Percentiles rank a stretch among this genome's conserved stretches.
These are phyloP conservation scores for Aeoliscus strigatus DNA, from an alignment of 2,797 vertebrate species.

Conservation along the genomic window DNA sequence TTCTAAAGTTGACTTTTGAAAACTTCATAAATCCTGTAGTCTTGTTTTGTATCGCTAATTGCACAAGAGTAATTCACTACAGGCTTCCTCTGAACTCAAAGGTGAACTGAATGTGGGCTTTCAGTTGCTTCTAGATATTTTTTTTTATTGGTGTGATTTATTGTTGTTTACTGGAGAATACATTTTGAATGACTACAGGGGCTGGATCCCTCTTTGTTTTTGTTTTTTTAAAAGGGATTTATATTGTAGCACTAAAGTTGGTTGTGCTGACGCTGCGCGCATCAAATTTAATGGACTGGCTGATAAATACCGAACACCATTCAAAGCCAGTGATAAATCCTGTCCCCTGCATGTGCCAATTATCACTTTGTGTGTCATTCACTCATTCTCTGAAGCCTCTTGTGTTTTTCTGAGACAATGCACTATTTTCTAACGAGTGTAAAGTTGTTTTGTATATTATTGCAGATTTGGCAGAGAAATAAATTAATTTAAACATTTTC, in stretches of 20 bases:
- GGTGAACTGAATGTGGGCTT: slow-evolving; percentile 24
- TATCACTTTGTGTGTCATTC: slow-evolving; percentile 33
- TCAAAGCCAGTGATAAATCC: slow-evolving; percentile 27
- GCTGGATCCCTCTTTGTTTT: slow-evolving; percentile 60
- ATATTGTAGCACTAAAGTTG: slow-evolving; percentile 8
- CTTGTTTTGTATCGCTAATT: slow-evolving; percentile 38
- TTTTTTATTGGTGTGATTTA: slow-evolving; percentile 13
- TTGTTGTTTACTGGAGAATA: slow-evolving; percentile 15
- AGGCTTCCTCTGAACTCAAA: slow-evolving; percentile 36
- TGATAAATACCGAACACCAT: slow-evolving; percentile 45
- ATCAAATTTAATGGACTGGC: slow-evolving; percentile 27
- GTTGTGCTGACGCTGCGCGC: slow-evolving; percentile 21
- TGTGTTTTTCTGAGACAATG: slow-evolving; percentile 44
- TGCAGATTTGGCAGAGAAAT: slow-evolving; percentile 21
- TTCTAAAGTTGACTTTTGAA: slow-evolving; percentile 9
- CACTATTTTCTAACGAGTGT: slow-evolving; percentile 54
- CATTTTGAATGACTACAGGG: slow-evolving; percentile 41
- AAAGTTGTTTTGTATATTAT: slow-evolving; percentile 24
- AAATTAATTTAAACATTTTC: slow-evolving; percentile 49
- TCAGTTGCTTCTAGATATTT: slow-evolving; percentile 17
- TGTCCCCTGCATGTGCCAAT: slow-evolving; percentile 62
- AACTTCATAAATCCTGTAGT: slow-evolving; percentile 16
- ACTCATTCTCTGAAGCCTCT: slow-evolving; percentile 24
- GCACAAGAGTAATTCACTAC: slow-evolving; percentile 57
- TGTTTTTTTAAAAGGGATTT: slow-evolving; percentile 18